A percentile compares a stretch with the other conserved stretches of the same genome.
These are phyloP conservation scores for Ornithoptera alexandrae DNA, from an alignment of 2,888 invertebrate species.

Conservation along the genomic window DNA sequence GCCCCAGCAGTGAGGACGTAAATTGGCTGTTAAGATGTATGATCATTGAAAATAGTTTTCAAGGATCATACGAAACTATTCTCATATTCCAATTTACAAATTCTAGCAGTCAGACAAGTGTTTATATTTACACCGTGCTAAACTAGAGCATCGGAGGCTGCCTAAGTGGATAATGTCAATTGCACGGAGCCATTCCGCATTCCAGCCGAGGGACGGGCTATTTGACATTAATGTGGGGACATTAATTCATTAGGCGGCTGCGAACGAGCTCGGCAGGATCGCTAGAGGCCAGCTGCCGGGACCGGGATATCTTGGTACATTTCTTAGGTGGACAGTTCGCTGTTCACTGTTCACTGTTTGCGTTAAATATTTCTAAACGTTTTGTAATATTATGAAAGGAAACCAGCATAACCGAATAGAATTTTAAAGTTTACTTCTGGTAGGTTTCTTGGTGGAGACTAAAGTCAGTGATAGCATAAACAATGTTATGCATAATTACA, in stretches of 20 bases:
- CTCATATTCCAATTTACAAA: background rate
- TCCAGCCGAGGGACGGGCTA: constrained; percentile 56
- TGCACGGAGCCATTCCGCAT: constrained; percentile 73
- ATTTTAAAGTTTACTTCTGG: too few species aligned
- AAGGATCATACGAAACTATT: background rate
- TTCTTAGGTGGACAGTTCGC: constrained; percentile 36
- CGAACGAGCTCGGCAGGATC: constrained; percentile 30
- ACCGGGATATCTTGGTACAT: constrained; percentile 38
- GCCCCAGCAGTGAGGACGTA: too few species aligned
- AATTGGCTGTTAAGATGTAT: background rate
- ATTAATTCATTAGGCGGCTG: constrained; percentile 58
- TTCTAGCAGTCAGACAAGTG: constrained; percentile 7
- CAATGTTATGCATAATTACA: too few species aligned
- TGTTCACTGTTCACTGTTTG: constrained; percentile 16
- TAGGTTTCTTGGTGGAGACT: too few species aligned
- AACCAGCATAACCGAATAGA: background rate
- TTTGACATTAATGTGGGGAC: constrained; percentile 65
- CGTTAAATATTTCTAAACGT: background rate
- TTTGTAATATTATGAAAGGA: background rate
- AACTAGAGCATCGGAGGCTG: constrained; percentile 60
- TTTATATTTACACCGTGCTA: constrained; percentile 41
- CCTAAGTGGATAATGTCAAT: constrained; percentile 76
- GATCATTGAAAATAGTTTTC: background rate
- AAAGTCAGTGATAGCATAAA: too few species aligned
- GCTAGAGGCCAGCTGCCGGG: constrained; percentile 33